A percentile compares a stretch with the other conserved stretches of the same genome.
phyloP scores from a whole-genome alignment of 1,140 invertebrate species.

The Drosophila murphyi region DNA sequence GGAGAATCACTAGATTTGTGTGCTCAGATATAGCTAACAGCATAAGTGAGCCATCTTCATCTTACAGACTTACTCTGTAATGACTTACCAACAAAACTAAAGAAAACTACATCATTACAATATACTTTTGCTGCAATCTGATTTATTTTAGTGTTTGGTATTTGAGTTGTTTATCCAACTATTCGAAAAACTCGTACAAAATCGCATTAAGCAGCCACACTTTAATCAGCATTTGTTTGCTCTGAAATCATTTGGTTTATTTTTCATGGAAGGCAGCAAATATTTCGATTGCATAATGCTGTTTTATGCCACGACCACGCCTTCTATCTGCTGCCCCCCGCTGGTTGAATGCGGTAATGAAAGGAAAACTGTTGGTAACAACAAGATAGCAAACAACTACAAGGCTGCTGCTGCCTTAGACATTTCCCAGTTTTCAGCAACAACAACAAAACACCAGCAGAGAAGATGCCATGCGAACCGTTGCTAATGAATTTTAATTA shows the following conservation, averaged over 20 bases:
- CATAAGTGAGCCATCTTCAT: too few relatives aligned
- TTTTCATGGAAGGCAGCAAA: constrained; percentile 2
- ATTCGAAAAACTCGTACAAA: not conserved
- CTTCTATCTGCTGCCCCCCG: not conserved
- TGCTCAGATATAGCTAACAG: too few relatives aligned
- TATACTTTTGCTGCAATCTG: not conserved
- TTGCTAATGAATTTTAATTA: constrained; percentile 75
- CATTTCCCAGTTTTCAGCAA: constrained; percentile 7
- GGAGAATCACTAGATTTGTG: too few relatives aligned
- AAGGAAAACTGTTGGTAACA: constrained; percentile 1
- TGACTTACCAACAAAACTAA: too few relatives aligned
- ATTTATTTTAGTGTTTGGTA: not conserved
- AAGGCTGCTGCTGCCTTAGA: constrained; percentile 13
- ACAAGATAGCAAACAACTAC: constrained; percentile 13
- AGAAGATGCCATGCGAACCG: constrained; percentile 10
- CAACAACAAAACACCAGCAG: constrained; percentile 4
- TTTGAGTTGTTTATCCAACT: not conserved
- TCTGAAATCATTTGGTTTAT: not conserved
- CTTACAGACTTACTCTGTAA: too few relatives aligned
- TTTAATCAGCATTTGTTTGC: constrained; percentile 2
- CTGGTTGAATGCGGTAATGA: constrained; percentile 30
- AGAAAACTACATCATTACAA: not conserved
- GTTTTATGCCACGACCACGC: not conserved
- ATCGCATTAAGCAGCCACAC: constrained; percentile 4
- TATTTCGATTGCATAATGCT: constrained; percentile 11